Conservation (phyloP, 2,113 vertebrate species). For the Rhynchopsitta pachyrhyncha region DNA sequence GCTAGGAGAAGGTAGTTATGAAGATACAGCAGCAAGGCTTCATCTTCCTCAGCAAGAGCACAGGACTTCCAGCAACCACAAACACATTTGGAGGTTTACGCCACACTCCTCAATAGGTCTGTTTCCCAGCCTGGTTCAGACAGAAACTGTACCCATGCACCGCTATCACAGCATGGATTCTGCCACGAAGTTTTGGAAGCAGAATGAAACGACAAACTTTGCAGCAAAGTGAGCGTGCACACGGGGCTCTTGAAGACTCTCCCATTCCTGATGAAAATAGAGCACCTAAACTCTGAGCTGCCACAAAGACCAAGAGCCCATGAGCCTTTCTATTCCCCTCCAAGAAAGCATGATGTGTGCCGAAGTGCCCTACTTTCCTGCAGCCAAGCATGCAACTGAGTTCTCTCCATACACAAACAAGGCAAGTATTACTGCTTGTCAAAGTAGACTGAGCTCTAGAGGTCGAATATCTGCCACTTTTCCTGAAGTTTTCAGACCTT, state of each 20-base stretch:
- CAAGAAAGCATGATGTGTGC: not conserved
- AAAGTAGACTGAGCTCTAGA: not conserved
- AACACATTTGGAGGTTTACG: not conserved
- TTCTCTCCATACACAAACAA: fast-evolving
- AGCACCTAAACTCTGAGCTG: not conserved
- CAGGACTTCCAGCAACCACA: not conserved
- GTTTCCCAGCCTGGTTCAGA: not conserved
- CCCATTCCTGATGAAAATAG: not conserved
- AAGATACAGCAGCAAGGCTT: not conserved
- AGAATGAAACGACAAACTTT: not conserved
- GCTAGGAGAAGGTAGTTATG: not conserved
- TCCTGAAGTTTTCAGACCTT: slow-evolving; percentile 2
- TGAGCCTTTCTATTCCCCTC: not conserved
- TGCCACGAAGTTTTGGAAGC: not conserved
- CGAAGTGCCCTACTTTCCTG: not conserved
- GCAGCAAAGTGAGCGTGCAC: not conserved
- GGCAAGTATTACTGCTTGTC: not conserved
- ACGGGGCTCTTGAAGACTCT: not conserved
- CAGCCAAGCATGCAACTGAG: not conserved
- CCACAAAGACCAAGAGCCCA: not conserved
- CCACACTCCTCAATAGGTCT: not conserved
- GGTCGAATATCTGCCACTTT: not conserved
- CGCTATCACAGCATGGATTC: not conserved
- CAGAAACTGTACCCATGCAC: not conserved
- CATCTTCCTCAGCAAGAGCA: not conserved